A percentile compares a stretch with the other conserved stretches of the same genome.
Conservation (phyloP, 2,888 invertebrate species). For the Phania funesta region DNA sequence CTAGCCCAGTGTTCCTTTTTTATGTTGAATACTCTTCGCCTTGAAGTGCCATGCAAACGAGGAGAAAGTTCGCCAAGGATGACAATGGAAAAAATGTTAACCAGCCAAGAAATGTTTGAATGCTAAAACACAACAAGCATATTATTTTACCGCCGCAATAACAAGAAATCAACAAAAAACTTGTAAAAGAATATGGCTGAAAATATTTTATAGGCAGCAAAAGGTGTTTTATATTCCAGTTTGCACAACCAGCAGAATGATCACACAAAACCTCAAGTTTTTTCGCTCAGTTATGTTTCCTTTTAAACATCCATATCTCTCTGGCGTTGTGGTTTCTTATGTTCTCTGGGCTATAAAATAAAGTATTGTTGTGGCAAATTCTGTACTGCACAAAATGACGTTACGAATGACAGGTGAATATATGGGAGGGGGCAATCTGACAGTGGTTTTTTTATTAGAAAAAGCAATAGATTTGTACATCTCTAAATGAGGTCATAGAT, state of each 20-base stretch:
- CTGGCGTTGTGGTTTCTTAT: slow-evolving; percentile 28
- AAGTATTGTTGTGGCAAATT: slow-evolving; percentile 49
- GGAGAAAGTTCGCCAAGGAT: slow-evolving; percentile 18
- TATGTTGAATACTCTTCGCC: slow-evolving; percentile 23
- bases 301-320: slow-evolving; percentile 32
- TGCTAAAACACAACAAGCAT: slow-evolving; percentile 38
- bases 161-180: not conserved
- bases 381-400: slow-evolving; percentile 18
- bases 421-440: slow-evolving; percentile 35
- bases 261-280: not conserved
- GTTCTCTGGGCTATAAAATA: slow-evolving; percentile 38
- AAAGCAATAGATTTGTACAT: slow-evolving; percentile 38
- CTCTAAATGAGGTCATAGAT: slow-evolving; percentile 56
- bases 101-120: slow-evolving; percentile 41
- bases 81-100: slow-evolving; percentile 49
- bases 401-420: slow-evolving; percentile 60
- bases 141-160: slow-evolving; percentile 25
- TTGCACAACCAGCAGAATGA: not conserved
- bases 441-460: slow-evolving; percentile 24
- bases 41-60: not conserved
- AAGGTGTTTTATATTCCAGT: slow-evolving; percentile 31
- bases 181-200: not conserved
- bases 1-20: slow-evolving; percentile 15
- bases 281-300: slow-evolving; percentile 4
- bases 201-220: slow-evolving; percentile 47